Evolutionary conservation across 2,797 vertebrate genomes (phyloP), one percentile per base, ranked within the genome.

Genomic region (Microctenopoma steveboyesi): DNA sequence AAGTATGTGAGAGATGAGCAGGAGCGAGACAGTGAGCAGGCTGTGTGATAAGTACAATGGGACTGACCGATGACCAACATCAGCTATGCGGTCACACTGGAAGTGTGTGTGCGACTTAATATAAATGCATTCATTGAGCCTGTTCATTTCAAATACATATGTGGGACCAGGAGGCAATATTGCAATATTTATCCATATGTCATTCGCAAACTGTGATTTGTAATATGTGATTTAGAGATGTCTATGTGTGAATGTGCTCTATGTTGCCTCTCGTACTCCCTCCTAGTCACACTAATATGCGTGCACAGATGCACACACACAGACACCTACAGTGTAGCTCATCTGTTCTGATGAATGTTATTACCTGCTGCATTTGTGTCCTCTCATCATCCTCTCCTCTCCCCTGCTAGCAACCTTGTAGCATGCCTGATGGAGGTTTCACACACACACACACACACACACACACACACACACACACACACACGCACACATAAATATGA

Each of bases 341-440:
- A 78, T 68, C 59, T 66, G 64, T 49, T 57, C 69, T 75, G 77
- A 79, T 82, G 74, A 78, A 84, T 80, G 64, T 64, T 74, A 68
- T 83, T 70, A 86, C 66, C 76, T 67, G 51, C 69, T 59, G 60
- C 72, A 81, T 73, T 84, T 80, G 68, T 74, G 72, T 81, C 75
- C 58, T 68, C 57, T 76, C 75, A 69, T 74, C 37, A 40, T 79
- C 57, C 46, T 79, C 66, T 53, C 30, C 42, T 73, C 66, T 62
- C 7, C 51, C 49, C 68, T 55, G 61, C 47, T 40, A 42, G n/a
- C 68, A 73, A 35, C 52, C 46, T 69, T 67, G 60, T 74, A 45
- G 73, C 59, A 62, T 45, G 40, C 6, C 27, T 67, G 58, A 72
- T 52, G 42, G 5, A 71, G 43, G 39, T 39, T 52, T 67, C 54